Conservation (phyloP, 2,113 vertebrate genomes). For the Hippocampus zosterae region DNA sequence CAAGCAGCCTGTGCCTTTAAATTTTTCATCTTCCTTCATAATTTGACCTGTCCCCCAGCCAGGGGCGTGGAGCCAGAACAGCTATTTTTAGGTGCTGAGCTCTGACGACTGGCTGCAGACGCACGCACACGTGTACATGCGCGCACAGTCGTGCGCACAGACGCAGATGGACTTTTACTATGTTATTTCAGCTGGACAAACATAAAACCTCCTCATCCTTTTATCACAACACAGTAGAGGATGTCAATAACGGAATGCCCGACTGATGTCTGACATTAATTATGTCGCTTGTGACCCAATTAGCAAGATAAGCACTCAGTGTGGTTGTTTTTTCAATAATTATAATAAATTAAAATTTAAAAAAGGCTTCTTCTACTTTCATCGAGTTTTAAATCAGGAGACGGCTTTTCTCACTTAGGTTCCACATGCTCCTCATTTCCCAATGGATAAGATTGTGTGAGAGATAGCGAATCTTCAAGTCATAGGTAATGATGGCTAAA, state of each 20-base stretch:
- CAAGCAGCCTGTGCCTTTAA: constrained; percentile 72
- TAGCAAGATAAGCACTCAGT: not conserved
- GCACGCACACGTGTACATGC: constrained; percentile 61
- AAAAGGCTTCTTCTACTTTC: not conserved
- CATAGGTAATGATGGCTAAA: constrained; percentile 54
- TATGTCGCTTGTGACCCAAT: not conserved
- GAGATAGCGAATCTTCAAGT: constrained; percentile 52
- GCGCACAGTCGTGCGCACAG: constrained; percentile 49
- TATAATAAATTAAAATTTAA: not conserved
- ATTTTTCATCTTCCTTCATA: constrained; percentile 78
- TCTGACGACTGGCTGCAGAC: constrained; percentile 66
- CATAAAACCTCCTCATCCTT: constrained; percentile 64
- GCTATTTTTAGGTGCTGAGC: constrained; percentile 71
- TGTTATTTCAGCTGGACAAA: constrained; percentile 74
- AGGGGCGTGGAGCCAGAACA: constrained; percentile 69
- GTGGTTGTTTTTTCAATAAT: not conserved
- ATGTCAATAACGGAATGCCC: constrained; percentile 47
- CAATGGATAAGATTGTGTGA: constrained; percentile 26
- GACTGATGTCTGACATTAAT: constrained; percentile 22
- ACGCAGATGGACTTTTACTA: constrained; percentile 66
- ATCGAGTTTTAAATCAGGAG: not conserved
- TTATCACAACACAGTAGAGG: constrained; percentile 45
- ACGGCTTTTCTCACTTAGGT: constrained; percentile 1
- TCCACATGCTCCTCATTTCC: constrained; percentile 22
- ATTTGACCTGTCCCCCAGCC: constrained; percentile 78